A percentile compares a stretch with the other conserved stretches of the same genome.
phyloP scores from a whole-genome alignment of 1,140 invertebrate genomes.

The Tetragnatha versicolor region DNA sequence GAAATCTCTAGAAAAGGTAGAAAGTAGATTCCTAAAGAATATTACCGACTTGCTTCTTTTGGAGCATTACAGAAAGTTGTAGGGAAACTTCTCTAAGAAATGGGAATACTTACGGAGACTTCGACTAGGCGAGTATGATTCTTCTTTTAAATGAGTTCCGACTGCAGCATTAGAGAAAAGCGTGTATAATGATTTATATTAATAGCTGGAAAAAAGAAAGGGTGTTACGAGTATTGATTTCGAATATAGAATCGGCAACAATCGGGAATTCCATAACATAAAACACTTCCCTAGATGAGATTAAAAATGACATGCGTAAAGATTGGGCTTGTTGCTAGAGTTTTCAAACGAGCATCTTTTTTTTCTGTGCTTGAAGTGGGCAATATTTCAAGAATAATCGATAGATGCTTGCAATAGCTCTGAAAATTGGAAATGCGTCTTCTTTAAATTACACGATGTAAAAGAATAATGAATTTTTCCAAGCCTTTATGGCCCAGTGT shows the following conservation, averaged over 20 bases:
- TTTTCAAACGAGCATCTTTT: too few species aligned
- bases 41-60: conserved; percentile 6
- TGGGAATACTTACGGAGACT: conserved; percentile 28
- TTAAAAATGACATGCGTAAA: not conserved
- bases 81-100: conserved; percentile 6
- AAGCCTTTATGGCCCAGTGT: too few species aligned
- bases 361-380: too few species aligned
- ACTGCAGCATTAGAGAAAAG: not conserved
- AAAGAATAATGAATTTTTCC: too few species aligned
- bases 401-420: too few species aligned
- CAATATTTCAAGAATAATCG: too few species aligned
- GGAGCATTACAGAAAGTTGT: conserved; percentile 20
- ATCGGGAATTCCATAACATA: not conserved
- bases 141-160: conserved; percentile 21
- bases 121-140: conserved; percentile 17
- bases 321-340: not conserved
- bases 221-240: conserved; percentile 2
- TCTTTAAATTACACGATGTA: too few species aligned
- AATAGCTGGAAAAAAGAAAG: not conserved
- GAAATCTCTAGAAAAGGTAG: not conserved
- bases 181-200: conserved; percentile 34
- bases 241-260: not conserved
- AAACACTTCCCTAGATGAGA: not conserved
- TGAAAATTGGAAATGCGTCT: too few species aligned
- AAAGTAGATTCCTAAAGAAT: not conserved